Conservation (phyloP, 2,113 vertebrate genomes). For the Passer montanus region DNA sequence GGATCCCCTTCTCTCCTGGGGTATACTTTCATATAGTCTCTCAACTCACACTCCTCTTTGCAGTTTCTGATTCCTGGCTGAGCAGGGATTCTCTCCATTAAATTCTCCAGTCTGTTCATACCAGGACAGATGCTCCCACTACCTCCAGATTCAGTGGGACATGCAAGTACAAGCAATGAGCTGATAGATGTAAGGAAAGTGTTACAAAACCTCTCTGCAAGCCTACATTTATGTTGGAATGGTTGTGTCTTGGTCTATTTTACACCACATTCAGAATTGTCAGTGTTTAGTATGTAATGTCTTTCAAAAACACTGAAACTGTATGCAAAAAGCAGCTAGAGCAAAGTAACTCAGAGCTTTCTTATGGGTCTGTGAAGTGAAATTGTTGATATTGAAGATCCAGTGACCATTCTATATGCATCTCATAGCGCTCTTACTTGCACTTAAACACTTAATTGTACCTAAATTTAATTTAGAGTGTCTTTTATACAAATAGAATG, state of each 20-base stretch:
- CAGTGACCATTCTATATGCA: not conserved
- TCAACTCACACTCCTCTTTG: not conserved
- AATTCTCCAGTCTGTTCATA: not conserved
- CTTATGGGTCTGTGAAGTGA: not conserved
- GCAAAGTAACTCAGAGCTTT: not conserved
- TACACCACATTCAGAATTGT: not conserved
- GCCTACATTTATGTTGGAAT: not conserved
- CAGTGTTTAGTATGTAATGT: not conserved
- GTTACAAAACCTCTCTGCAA: not conserved
- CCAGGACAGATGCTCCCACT: not conserved
- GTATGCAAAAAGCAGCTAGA: not conserved
- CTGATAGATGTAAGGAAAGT: not conserved
- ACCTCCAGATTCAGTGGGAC: not conserved
- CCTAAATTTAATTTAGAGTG: not conserved
- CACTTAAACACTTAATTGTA: not conserved
- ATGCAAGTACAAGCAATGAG: not conserved
- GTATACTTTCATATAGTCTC: not conserved
- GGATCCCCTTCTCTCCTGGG: not conserved
- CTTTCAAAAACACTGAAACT: not conserved
- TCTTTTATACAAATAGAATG: not conserved
- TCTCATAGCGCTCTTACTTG: not conserved
- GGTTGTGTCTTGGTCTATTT: not conserved
- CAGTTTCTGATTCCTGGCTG: not conserved
- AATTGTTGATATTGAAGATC: not conserved
- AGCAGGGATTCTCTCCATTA: not conserved